Percentiles rank a stretch among this genome's conserved stretches.
Evolutionary conservation across 2,113 vertebrate genomes (phyloP).

Genomic region (Spizaetus ornatus): DNA sequence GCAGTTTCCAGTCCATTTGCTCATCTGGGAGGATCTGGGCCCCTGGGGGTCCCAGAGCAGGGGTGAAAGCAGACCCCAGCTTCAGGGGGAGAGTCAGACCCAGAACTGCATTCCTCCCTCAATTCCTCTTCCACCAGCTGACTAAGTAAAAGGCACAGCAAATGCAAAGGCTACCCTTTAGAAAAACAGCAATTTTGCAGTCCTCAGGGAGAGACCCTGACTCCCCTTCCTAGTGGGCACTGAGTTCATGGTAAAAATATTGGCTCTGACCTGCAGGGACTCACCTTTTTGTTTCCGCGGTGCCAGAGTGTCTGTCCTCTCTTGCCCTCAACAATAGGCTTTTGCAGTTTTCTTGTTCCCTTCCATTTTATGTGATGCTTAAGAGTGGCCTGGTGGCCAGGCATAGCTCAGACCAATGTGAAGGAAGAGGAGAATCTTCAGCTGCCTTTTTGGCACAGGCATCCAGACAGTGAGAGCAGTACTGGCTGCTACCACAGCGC

Average conservation of each 20-base stretch:
- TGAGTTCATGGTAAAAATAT: neutral
- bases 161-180: neutral
- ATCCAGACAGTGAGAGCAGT: neutral
- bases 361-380: neutral
- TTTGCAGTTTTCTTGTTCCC: neutral
- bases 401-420: neutral
- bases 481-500: neutral
- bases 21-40: neutral
- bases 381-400: neutral
- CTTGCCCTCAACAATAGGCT: neutral
- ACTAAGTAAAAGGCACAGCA: neutral
- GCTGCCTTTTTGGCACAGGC: neutral
- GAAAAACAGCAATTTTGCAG: neutral
- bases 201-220: neutral
- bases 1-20: neutral
- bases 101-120: neutral
- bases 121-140: neutral
- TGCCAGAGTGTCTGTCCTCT: neutral
- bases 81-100: neutral
- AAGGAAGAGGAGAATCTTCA: neutral
- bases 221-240: neutral
- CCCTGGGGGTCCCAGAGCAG: neutral
- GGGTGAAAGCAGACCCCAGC: neutral
- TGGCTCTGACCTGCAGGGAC: neutral
- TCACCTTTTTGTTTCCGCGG: rapidly evolving